A percentile compares a stretch with the other conserved stretches of the same genome.
phyloP scores from a whole-genome alignment of 2,797 vertebrate genomes.

The Manis javanica region DNA sequence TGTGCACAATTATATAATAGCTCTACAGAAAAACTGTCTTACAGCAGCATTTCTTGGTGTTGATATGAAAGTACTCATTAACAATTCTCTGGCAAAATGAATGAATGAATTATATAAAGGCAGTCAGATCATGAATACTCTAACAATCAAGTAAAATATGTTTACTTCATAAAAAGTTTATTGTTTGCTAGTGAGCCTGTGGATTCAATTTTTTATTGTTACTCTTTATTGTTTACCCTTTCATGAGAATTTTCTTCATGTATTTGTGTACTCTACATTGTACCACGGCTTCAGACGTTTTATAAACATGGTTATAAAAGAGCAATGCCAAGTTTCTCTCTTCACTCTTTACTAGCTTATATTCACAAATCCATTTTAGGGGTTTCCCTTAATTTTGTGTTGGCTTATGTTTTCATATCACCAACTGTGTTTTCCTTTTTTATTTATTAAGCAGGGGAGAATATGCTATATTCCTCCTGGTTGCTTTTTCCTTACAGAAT shows the following conservation, averaged over 20 bases:
- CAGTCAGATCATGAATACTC: not conserved
- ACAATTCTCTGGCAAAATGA: slow-evolving; percentile 50
- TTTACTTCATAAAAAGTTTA: not conserved
- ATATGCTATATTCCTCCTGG: slow-evolving; percentile 83
- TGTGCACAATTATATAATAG: not conserved
- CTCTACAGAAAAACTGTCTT: slow-evolving; percentile 42
- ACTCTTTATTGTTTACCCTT: not conserved
- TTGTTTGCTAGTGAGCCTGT: not conserved
- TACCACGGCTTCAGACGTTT: not conserved
- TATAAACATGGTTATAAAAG: not conserved
- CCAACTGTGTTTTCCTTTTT: slow-evolving; percentile 71
- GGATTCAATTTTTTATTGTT: slow-evolving; percentile 41
- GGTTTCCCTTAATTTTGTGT: slow-evolving; percentile 73
- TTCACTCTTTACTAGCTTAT: slow-evolving; percentile 65
- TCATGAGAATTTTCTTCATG: not conserved
- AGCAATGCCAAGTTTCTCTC: slow-evolving; percentile 36
- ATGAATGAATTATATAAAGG: not conserved
- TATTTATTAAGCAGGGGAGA: slow-evolving; percentile 84
- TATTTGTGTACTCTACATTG: not conserved
- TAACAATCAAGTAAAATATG: not conserved
- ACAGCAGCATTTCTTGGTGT: not conserved
- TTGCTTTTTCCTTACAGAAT: slow-evolving; percentile 89
- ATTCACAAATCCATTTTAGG: slow-evolving; percentile 60
- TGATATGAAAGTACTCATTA: slow-evolving; percentile 21
- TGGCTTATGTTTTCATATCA: slow-evolving; percentile 80